Evolutionary conservation across 2,797 vertebrate species (phyloP).

Genomic region (Mormyrops boulengeri): DNA sequence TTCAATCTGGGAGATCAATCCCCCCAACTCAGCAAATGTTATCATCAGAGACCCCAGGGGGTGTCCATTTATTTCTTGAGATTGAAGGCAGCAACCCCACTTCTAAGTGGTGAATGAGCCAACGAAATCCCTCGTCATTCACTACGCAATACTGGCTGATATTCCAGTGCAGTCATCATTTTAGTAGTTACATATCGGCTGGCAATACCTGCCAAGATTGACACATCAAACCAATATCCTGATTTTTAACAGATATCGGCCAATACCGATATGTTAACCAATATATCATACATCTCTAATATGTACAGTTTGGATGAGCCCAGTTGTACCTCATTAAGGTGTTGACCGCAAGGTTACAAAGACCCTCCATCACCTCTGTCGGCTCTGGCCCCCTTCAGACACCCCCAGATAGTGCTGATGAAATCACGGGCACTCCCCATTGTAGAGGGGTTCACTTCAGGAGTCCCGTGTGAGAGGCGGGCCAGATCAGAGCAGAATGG

Average conservation of each 20-base stretch:
- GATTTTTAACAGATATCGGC: background rate
- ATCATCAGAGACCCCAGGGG: background rate
- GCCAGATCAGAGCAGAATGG: background rate
- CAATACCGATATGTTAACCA: background rate
- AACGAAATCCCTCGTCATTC: background rate
- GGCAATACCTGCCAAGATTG: background rate
- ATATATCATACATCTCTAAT: background rate
- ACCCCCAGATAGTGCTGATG: background rate
- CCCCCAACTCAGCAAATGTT: background rate
- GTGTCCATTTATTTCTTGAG: background rate
- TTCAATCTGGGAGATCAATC: background rate
- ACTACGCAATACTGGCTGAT: background rate
- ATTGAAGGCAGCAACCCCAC: background rate
- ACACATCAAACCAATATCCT: background rate
- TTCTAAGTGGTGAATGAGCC: background rate
- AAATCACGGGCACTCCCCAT: background rate
- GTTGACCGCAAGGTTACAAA: background rate
- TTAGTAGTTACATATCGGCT: background rate
- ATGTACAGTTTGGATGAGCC: background rate
- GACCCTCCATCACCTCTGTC: background rate
- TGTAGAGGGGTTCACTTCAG: background rate
- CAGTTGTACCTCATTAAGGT: background rate
- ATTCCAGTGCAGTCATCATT: background rate
- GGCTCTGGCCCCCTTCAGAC: background rate
- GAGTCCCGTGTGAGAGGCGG: background rate